phyloP scores from a whole-genome alignment of 2,888 invertebrate species.

The Matsumyia berberina region DNA sequence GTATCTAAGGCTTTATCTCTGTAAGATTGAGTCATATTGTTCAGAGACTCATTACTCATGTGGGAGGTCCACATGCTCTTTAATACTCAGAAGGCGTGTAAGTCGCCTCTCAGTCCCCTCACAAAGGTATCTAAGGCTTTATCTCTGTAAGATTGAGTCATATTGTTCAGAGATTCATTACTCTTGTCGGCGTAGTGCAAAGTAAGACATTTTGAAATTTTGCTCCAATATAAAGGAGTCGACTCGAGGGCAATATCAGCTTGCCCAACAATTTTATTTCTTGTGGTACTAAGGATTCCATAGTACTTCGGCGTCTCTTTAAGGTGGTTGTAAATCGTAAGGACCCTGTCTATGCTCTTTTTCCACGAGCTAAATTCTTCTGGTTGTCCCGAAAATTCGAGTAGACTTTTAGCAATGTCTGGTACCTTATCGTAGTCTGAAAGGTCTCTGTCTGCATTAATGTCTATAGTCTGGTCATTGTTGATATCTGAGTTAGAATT shows the following conservation, averaged over 20 bases:
- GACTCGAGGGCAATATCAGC: slow-evolving; percentile 63
- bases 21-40: slow-evolving; percentile 40
- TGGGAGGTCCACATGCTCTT: slow-evolving; percentile 73
- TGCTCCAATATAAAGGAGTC: slow-evolving; percentile 9
- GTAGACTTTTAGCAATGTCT: slow-evolving; percentile 12
- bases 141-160: slow-evolving; percentile 58
- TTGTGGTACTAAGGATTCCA: slow-evolving; percentile 48
- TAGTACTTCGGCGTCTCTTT: slow-evolving; percentile 26
- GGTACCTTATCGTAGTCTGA: slow-evolving; percentile 8
- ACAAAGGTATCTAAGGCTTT: slow-evolving; percentile 72
- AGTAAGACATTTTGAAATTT: slow-evolving; percentile 51
- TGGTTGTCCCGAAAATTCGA: slow-evolving; percentile 11
- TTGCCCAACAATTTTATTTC: slow-evolving; percentile 56
- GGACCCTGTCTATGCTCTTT: slow-evolving; percentile 29
- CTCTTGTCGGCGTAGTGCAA: slow-evolving; percentile 64
- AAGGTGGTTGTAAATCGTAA: slow-evolving; percentile 3
- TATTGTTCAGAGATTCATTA: slow-evolving; percentile 36
- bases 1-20: slow-evolving; percentile 73
- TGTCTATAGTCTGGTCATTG: slow-evolving; percentile 7
- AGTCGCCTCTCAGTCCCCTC: slow-evolving; percentile 57
- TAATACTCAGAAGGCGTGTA: slow-evolving; percentile 67
- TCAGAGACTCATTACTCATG: slow-evolving; percentile 43
- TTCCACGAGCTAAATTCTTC: slow-evolving; percentile 26
- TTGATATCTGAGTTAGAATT: not conserved
- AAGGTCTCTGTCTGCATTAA: slow-evolving; percentile 5